phyloP scores from a whole-genome alignment of 2,888 invertebrate genomes.

The Eilema griseolum region DNA sequence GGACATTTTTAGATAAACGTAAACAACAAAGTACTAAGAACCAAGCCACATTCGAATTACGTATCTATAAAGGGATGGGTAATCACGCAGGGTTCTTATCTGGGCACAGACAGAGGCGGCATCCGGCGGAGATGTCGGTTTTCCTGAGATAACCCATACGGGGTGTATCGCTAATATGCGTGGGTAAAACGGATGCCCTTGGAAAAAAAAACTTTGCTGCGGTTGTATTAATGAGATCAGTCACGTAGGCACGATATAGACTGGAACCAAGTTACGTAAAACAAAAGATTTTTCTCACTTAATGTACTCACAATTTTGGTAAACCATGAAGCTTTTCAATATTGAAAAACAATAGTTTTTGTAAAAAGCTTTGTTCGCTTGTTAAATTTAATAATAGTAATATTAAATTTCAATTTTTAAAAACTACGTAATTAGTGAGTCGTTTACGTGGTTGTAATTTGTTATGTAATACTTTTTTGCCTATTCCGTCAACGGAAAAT shows the following conservation, averaged over 20 bases:
- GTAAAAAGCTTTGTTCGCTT: not conserved
- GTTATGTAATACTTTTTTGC: no score
- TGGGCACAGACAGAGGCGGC: constrained; percentile 52
- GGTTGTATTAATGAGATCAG: constrained; percentile 45
- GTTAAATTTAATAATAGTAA: no score
- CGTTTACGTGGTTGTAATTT: no score
- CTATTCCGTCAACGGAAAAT: no score
- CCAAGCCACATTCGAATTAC: constrained; percentile 27
- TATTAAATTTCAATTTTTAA: not conserved
- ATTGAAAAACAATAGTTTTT: not conserved
- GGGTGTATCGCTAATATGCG: constrained; percentile 46
- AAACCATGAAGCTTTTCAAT: no score
- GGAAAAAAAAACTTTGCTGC: constrained; percentile 35
- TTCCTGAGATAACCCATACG: constrained; percentile 61
- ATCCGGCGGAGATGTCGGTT: constrained; percentile 63
- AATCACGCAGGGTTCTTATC: constrained; percentile 54
- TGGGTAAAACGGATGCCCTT: constrained; percentile 29
- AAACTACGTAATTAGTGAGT: no score
- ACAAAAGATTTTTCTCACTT: not conserved
- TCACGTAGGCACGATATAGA: constrained; percentile 26
- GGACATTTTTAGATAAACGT: constrained; percentile 2
- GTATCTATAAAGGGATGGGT: constrained; percentile 41
- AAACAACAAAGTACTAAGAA: constrained; percentile 21
- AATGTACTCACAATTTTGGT: no score
- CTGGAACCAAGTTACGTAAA: not conserved